Base-by-base conservation (phyloP, 2,888 invertebrate species). In the Melitaea athalia region DNA sequence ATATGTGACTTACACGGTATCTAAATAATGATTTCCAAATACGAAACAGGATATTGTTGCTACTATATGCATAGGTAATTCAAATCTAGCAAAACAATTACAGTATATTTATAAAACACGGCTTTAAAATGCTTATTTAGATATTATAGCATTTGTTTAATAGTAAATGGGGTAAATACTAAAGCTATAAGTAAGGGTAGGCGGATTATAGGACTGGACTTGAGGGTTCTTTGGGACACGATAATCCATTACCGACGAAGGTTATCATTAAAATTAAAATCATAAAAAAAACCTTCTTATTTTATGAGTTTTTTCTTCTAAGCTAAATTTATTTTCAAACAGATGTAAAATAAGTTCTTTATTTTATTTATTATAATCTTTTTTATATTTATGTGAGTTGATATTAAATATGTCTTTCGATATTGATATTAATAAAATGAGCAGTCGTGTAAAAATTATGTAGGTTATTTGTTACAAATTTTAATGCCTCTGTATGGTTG, bases 131-230 rank as follows among this genome's bases (percentile, higher is more conserved):
- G 83, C 81, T 86, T 79, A 80, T 80, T 82, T 78, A 84, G 79
- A 80, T 83, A 81, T 84, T 81, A 82, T 82, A 87, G 89, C 88
- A 85, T 82, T 85, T 82, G 78, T 84, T 83, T 79, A 79, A 85
- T 85, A 87, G 79, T 84, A 83, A 85, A 80, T 81, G 86, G 85
- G 86, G 85, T 86, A 86, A 81, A 86, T 88, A 89, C 90, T 92
- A 92, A 89, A 91, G 91, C 92, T 92, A 92, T 89, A 88, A 87
- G 85, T 88, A 87, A 86, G 81, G 91, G 89, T 84, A 87, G 88
- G 84, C 74, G 88, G 89, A 87, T 80, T 75, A 76, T 75, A 76
- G 84, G 88, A 83, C 81, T 70, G 87, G 89, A 85, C 78, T 79
- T 80, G 79, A 79, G 76, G 70, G 72, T 70, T 64, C 63, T 63